Percentiles rank a stretch among this genome's conserved stretches.
Evolutionary conservation across 2,113 vertebrate genomes (phyloP).

Genomic region (Myodes glareolus): DNA sequence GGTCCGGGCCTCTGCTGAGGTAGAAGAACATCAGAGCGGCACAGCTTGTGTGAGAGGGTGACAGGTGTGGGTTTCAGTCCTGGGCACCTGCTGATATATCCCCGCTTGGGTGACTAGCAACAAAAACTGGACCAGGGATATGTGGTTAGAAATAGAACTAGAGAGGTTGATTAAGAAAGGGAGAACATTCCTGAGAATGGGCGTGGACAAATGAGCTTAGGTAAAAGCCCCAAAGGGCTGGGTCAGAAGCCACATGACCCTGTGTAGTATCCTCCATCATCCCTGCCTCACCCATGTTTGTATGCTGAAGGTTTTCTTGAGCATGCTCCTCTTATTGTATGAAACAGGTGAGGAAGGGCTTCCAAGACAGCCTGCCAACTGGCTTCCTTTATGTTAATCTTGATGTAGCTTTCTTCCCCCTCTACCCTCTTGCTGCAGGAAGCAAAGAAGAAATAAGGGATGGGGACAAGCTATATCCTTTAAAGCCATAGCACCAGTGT

Average conservation of each 20-base stretch:
- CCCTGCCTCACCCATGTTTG: background rate
- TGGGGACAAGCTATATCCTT: background rate
- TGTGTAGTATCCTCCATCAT: background rate
- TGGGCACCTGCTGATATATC: background rate
- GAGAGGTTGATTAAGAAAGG: background rate
- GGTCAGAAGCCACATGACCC: background rate
- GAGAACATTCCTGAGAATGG: background rate
- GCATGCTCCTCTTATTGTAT: background rate
- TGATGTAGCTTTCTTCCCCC: background rate
- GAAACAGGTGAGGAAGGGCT: background rate
- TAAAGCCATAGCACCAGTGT: background rate
- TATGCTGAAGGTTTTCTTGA: background rate
- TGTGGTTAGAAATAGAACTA: background rate
- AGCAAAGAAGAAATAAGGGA: background rate
- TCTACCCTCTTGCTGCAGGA: background rate
- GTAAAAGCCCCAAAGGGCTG: background rate
- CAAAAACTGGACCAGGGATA: background rate
- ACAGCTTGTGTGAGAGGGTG: background rate
- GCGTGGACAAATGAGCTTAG: too few relatives aligned
- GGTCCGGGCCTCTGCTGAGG: background rate
- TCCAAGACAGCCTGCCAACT: background rate
- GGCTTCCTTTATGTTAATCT: background rate
- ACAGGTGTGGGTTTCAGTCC: background rate
- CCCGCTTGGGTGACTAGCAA: too few relatives aligned
- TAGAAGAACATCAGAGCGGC: background rate